Percentiles rank a stretch among this genome's conserved stretches.
Evolutionary conservation across 2,888 invertebrate species (phyloP).

Genomic region (Psylliodes chrysocephalus): DNA sequence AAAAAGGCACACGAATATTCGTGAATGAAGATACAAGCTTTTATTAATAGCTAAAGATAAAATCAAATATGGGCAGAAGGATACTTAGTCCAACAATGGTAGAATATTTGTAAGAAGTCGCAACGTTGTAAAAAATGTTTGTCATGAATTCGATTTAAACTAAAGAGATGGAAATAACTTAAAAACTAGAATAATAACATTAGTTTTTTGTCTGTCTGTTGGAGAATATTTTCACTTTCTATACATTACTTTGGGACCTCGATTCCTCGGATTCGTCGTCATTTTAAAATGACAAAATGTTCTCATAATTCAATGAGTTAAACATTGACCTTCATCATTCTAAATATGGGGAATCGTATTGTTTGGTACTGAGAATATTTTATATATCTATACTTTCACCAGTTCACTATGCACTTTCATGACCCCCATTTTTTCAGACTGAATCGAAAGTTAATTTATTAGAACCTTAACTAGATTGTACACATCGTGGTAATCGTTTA

Average conservation of each 20-base stretch:
- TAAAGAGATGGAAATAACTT: no score
- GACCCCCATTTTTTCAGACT: conserved; percentile 3
- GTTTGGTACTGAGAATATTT: conserved; percentile 7
- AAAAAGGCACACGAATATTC: no score
- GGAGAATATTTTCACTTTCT: neutral
- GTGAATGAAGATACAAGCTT: no score
- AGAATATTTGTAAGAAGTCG: no score
- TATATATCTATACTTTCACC: conserved; percentile 24
- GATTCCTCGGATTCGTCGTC: neutral
- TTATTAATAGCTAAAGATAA: no score
- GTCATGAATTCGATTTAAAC: no score
- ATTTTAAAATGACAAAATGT: conserved; percentile 4
- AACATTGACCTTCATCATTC: conserved; percentile 18
- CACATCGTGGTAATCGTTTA: neutral
- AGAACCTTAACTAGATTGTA: neutral
- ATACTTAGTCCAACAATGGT: no score
- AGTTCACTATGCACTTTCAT: conserved; percentile 24
- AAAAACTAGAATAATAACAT: no score
- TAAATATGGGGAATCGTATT: conserved; percentile 5
- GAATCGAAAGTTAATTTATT: neutral
- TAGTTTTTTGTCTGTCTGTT: no score
- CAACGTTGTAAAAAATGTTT: no score
- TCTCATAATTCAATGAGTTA: conserved; percentile 14
- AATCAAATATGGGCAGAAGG: no score
- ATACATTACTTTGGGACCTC: neutral